Conservation (phyloP, 2,888 invertebrate genomes). For the Gibbula magus region DNA sequence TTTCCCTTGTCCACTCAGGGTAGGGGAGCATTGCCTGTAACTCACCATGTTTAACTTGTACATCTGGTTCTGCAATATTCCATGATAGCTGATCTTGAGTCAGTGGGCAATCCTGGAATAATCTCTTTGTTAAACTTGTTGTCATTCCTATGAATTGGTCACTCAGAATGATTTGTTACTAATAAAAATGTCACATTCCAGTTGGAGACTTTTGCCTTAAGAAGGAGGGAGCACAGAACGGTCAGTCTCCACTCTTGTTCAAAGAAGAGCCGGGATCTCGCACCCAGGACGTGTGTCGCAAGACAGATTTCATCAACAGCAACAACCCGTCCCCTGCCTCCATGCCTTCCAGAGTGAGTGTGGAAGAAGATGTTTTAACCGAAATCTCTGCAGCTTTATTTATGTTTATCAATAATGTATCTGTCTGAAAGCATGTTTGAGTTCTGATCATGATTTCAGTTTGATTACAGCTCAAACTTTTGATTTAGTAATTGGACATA, state of each 20-base stretch:
- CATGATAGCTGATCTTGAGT: too few species aligned
- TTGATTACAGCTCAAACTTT: too few species aligned
- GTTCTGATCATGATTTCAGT: too few species aligned
- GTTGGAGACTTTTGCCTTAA: conserved; percentile 9
- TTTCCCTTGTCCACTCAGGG: conserved; percentile 37
- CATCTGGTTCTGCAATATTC: too few species aligned
- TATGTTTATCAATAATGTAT: too few species aligned
- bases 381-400: too few species aligned
- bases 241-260: not conserved
- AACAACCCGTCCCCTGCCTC: conserved; percentile 20
- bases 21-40: not conserved
- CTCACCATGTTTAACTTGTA: too few species aligned
- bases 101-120: too few species aligned
- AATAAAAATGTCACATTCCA: not conserved
- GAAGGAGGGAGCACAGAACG: not conserved
- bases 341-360: conserved; percentile 25
- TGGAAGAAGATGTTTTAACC: not conserved
- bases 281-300: conserved; percentile 27
- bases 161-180: not conserved
- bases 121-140: not conserved
- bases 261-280: conserved; percentile 42
- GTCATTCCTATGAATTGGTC: not conserved
- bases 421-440: too few species aligned
- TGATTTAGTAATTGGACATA: too few species aligned
- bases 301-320: conserved; percentile 17